Conservation (phyloP, 1,140 invertebrate genomes). For the Xylocopa sonorina region DNA sequence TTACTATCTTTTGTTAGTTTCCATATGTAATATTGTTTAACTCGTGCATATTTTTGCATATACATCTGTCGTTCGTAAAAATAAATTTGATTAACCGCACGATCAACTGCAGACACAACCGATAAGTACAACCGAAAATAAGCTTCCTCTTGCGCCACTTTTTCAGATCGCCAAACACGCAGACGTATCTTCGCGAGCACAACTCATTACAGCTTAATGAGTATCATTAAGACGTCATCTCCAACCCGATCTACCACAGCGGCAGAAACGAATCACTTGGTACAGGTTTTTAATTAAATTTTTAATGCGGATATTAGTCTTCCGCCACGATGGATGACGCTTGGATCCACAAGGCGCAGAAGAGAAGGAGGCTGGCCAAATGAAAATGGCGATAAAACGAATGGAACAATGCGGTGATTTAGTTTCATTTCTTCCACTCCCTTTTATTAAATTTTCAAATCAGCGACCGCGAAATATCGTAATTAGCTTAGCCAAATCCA, state of each 20-base stretch:
- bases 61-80: no score
- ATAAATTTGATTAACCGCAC: no score
- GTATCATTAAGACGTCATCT: not conserved
- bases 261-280: conserved; percentile 23
- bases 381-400: conserved; percentile 41
- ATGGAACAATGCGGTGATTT: not conserved
- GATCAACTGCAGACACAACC: no score
- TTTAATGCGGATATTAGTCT: conserved; percentile 52
- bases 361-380: conserved; percentile 16
- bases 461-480: conserved; percentile 15
- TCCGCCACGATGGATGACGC: conserved; percentile 1
- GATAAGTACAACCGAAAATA: no score
- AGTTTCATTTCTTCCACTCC: no score
- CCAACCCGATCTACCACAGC: not conserved
- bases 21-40: no score
- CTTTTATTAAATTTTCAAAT: conserved; percentile 42
- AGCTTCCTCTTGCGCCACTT: no score
- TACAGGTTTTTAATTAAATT: conserved; percentile 49
- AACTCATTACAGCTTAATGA: not conserved
- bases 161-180: no score
- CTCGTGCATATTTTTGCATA: no score
- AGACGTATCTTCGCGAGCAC: no score
- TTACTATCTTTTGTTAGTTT: no score
- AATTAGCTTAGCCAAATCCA: no score
- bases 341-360: not conserved